Conservation (phyloP, 2,797 vertebrate species). For the Scyliorhinus canicula region DNA sequence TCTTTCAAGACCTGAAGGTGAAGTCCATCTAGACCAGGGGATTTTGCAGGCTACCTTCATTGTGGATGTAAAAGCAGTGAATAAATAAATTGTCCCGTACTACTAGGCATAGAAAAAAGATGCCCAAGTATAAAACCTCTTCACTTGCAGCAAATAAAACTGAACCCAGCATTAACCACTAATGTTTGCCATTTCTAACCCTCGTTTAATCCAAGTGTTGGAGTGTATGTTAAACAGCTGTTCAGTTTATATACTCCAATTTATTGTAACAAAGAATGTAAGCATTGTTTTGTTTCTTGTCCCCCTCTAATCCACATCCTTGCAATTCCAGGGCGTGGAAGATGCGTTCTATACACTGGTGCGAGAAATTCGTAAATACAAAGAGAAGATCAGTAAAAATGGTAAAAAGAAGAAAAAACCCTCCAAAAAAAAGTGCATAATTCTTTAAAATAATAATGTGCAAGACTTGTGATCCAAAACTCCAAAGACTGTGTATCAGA, state of each 20-base stretch:
- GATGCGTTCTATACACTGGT: slow-evolving; percentile 80
- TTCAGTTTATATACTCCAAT: no score
- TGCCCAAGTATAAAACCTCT: no score
- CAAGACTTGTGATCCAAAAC: neutral
- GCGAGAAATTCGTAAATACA: slow-evolving; percentile 74
- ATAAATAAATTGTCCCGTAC: neutral
- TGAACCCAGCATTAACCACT: neutral
- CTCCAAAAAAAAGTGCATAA: slow-evolving; percentile 50
- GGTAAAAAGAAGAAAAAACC: slow-evolving; percentile 69
- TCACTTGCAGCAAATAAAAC: no score
- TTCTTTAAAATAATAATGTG: slow-evolving; percentile 46
- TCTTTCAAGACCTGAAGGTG: no score
- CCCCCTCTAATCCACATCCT: neutral
- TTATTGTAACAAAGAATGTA: neutral
- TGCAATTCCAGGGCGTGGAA: slow-evolving; percentile 67
- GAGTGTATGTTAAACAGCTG: no score
- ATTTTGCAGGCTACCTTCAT: no score
- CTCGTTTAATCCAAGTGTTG: no score
- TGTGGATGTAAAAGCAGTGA: neutral
- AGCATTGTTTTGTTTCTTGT: neutral
- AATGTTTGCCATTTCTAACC: no score
- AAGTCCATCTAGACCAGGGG: no score
- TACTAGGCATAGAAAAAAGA: neutral
- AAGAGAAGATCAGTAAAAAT: slow-evolving; percentile 79
- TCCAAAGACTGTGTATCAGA: neutral